phyloP scores from a whole-genome alignment of 37 sponge, comb jelly and placozoan species.

The Bolinopsis microptera region DNA sequence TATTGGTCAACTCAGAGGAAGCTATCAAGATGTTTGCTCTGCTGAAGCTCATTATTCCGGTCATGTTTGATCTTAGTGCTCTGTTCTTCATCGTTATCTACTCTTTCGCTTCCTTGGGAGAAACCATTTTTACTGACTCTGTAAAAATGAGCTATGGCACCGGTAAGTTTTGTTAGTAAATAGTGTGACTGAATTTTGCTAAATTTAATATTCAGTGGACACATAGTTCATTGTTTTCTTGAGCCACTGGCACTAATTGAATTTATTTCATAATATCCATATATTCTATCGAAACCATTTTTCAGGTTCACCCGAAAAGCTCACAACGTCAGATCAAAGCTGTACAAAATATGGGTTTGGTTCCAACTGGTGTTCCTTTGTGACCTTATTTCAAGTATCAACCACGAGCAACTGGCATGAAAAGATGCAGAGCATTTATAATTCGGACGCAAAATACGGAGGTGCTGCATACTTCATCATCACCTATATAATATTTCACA shows the following conservation, averaged over 20 bases:
- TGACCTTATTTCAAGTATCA: not conserved
- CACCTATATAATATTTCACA: not conserved
- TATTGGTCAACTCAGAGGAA: not conserved
- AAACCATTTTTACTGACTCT: not conserved
- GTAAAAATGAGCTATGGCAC: not conserved
- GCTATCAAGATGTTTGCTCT: not conserved
- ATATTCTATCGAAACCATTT: too few relatives aligned
- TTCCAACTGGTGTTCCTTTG: not conserved
- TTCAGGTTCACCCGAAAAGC: not conserved
- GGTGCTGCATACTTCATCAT: not conserved
- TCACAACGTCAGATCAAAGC: not conserved
- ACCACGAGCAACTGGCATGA: slow-evolving; percentile 18
- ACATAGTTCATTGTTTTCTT: too few relatives aligned
- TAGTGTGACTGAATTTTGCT: too few relatives aligned
- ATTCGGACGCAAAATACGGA: not conserved
- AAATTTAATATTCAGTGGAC: too few relatives aligned
- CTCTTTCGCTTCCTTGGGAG: not conserved
- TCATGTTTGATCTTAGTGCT: not conserved
- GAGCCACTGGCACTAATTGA: too few relatives aligned
- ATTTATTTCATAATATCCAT: too few relatives aligned
- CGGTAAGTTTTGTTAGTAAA: not conserved
- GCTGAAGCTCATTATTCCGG: not conserved
- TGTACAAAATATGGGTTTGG: not conserved
- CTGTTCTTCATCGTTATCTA: not conserved
- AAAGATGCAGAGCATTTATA: not conserved